Evolutionary conservation across 1,140 invertebrate species (phyloP).

Genomic region (Drosophila chauvacae): DNA sequence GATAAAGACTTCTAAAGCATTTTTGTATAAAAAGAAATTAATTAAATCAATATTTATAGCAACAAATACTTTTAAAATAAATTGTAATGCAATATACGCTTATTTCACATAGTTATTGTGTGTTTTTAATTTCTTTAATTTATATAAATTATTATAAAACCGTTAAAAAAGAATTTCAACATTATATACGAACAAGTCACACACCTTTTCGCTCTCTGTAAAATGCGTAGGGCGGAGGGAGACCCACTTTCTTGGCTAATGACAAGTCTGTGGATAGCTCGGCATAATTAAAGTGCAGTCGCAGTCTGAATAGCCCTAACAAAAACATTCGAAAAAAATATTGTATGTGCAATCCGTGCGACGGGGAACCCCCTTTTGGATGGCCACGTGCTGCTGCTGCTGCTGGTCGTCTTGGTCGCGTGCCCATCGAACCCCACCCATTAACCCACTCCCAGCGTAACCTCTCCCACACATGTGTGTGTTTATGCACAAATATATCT

Average conservation of each 20-base stretch:
- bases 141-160: background rate
- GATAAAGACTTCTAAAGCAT: no score
- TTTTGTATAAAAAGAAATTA: background rate
- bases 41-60: background rate
- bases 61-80: background rate
- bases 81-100: background rate
- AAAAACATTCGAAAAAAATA: constrained; percentile 7
- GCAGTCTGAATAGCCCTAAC: constrained; percentile 29
- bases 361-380: background rate
- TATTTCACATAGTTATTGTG: background rate
- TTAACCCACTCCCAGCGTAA: background rate
- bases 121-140: background rate
- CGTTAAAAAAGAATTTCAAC: background rate
- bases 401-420: constrained; percentile 45
- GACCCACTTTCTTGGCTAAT: constrained; percentile 50
- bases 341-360: background rate
- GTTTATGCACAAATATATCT: constrained; percentile 1
- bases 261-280: constrained; percentile 30
- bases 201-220: background rate
- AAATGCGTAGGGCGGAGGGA: background rate
- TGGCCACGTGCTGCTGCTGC: constrained; percentile 29
- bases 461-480: background rate
- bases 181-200: background rate
- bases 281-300: constrained; percentile 73
- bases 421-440: constrained; percentile 28